These are phyloP conservation scores for Pterocles gutturalis DNA, from an alignment of 2,113 vertebrate species.

Conservation along the genomic window DNA sequence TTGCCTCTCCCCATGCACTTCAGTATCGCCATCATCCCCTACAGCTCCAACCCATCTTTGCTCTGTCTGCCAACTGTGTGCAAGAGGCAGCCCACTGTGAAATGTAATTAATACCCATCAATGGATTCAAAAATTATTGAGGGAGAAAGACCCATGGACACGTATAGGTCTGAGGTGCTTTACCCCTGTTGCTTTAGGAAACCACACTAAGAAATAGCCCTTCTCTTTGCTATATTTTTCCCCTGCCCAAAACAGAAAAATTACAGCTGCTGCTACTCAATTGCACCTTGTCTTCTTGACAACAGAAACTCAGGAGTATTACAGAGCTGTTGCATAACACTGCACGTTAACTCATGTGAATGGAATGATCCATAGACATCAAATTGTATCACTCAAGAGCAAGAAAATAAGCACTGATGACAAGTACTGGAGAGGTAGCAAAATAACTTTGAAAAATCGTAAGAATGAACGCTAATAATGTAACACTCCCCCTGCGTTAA, in stretches of 20 bases:
- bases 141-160: neutral
- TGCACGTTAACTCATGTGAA: neutral
- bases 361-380: neutral
- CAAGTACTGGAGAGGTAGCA: rapidly evolving
- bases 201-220: neutral
- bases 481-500: neutral
- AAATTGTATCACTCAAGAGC: neutral
- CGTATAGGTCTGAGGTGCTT: neutral
- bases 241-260: neutral
- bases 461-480: neutral
- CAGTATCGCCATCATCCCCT: neutral
- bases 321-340: conserved; percentile 13
- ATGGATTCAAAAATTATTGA: neutral
- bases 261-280: neutral
- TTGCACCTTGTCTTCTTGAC: neutral
- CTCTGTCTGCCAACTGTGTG: neutral
- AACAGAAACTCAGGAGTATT: neutral
- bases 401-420: neutral
- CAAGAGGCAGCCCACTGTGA: neutral
- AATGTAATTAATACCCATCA: neutral
- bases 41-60: neutral
- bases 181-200: neutral
- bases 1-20: neutral
- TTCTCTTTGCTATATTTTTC: neutral
- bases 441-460: neutral